A percentile compares a stretch with the other conserved stretches of the same genome.
These are phyloP conservation scores for Cremastinae sp. DNA, from an alignment of 2,888 invertebrate species.

Conservation along the genomic window DNA sequence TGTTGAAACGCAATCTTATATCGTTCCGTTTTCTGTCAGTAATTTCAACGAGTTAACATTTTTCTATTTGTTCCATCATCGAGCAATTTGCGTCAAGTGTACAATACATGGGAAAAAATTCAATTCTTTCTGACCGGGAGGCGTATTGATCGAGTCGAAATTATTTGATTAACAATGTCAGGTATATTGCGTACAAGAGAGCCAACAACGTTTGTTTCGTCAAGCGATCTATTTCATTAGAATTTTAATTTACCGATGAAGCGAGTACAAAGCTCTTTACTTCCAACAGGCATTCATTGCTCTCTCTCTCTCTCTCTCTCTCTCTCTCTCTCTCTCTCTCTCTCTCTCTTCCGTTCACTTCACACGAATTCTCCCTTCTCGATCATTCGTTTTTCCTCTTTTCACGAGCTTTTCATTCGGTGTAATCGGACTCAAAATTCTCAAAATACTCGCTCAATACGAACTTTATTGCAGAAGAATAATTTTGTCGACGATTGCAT, in stretches of 20 bases:
- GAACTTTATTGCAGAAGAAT: slow-evolving; percentile 42
- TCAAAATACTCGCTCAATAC: slow-evolving; percentile 18
- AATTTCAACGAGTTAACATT: too few relatives aligned
- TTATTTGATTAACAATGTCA: background rate
- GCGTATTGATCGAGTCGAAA: background rate
- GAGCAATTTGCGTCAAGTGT: too few relatives aligned
- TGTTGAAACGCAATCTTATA: too few relatives aligned
- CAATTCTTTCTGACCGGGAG: slow-evolving; percentile 15
- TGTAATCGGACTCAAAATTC: slow-evolving; percentile 34
- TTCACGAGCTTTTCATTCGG: too few relatives aligned
- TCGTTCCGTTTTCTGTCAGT: too few relatives aligned
- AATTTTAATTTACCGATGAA: slow-evolving; percentile 45
- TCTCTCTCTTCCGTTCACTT: slow-evolving; percentile 19
- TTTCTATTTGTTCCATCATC: too few relatives aligned
- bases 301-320: slow-evolving; percentile 35
- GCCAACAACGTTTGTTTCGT: background rate
- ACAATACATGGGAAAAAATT: too few relatives aligned
- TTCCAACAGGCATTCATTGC: slow-evolving; percentile 14
- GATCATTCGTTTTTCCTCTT: too few relatives aligned
- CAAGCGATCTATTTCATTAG: slow-evolving; percentile 43
- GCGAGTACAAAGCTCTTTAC: slow-evolving; percentile 26
- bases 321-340: slow-evolving; percentile 23
- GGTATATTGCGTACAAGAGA: background rate
- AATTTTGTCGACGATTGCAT: slow-evolving; percentile 41
- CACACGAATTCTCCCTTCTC: too few relatives aligned